phyloP scores from a whole-genome alignment of 2,113 vertebrate genomes.

The Theropithecus gelada region DNA sequence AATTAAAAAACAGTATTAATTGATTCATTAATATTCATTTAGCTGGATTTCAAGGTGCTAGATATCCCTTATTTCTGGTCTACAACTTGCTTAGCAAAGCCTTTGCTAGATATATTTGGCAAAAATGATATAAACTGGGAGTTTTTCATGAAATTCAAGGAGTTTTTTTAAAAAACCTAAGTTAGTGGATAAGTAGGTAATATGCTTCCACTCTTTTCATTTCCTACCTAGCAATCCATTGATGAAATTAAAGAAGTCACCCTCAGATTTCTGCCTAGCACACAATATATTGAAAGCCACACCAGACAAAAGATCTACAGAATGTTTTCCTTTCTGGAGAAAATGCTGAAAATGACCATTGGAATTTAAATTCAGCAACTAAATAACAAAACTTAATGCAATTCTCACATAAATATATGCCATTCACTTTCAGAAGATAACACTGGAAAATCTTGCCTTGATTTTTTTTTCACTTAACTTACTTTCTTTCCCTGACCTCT shows the following conservation, averaged over 20 bases:
- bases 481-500: neutral
- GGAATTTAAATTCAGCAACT: neutral
- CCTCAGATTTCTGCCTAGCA: neutral
- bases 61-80: neutral
- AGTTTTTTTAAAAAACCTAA: neutral
- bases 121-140: neutral
- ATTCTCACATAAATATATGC: neutral
- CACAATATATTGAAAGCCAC: neutral
- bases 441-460: neutral
- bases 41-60: neutral
- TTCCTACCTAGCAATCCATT: neutral
- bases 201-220: neutral
- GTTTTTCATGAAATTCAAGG: neutral
- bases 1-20: neutral
- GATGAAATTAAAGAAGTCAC: neutral
- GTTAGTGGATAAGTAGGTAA: neutral
- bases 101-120: neutral
- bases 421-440: neutral
- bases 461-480: neutral
- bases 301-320: neutral
- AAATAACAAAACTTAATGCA: neutral
- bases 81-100: neutral
- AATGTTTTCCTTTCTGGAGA: neutral
- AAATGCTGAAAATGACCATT: neutral
- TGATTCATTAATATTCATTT: neutral